Conservation (phyloP, 2,888 invertebrate genomes). For the Lasioglossum morio region DNA sequence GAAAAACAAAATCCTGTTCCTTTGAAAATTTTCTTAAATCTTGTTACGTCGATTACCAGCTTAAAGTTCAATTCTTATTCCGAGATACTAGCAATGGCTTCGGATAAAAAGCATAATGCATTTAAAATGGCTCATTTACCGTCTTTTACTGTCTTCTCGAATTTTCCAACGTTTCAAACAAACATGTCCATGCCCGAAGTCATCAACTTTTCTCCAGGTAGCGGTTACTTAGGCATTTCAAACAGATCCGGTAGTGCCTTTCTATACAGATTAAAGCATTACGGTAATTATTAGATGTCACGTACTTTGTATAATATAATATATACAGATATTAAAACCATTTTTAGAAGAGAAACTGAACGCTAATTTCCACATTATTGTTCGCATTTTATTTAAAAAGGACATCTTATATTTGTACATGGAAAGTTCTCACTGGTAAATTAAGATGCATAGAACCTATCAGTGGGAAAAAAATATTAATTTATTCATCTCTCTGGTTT, state of each 20-base stretch:
- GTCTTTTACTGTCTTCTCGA: conserved; percentile 92
- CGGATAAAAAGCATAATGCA: conserved; percentile 89
- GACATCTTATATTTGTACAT: background rate
- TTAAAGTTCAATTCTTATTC: conserved; percentile 93
- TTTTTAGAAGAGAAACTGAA: background rate
- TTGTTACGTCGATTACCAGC: conserved; percentile 91
- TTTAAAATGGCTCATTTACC: conserved; percentile 94
- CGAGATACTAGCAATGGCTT: conserved; percentile 93
- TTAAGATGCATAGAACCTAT: conserved; percentile 5
- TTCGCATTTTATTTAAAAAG: background rate
- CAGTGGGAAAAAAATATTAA: conserved; percentile 32
- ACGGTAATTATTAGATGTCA: conserved; percentile 88
- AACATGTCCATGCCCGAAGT: conserved; percentile 85
- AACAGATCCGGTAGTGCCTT: conserved; percentile 90
- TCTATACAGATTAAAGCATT: conserved; percentile 92
- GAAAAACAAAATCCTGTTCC: conserved; percentile 87
- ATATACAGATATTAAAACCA: background rate
- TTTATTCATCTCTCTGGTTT: conserved; percentile 20
- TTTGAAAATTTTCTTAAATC: conserved; percentile 91
- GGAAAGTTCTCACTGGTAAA: background rate
- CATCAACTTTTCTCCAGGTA: conserved; percentile 93
- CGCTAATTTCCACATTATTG: background rate
- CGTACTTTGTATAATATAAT: background rate
- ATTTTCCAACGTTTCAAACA: conserved; percentile 90
- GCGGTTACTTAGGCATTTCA: conserved; percentile 93